Base-by-base conservation (phyloP, 1,140 invertebrate species). In the Temnothorax nylanderi region DNA sequence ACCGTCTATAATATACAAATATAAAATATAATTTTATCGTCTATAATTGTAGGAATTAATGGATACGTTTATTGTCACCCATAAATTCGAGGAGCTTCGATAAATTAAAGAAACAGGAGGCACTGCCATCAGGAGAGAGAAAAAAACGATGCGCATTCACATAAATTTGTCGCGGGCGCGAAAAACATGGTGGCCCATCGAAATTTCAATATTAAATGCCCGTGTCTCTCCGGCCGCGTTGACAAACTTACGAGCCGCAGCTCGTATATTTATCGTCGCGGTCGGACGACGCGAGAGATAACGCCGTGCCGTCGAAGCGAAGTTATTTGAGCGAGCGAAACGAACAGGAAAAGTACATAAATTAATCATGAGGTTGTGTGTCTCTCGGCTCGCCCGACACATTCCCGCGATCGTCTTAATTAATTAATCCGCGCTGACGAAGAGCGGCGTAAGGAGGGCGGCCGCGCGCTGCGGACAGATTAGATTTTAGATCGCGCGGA, bases 201-300 rank as follows among this genome's bases (percentile, higher is more conserved):
- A 67, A 47, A 64, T 78, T 78, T 67, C 21, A 44, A 44, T 51
- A 67, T 34, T 62, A 64, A 65, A 65, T 13, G 1, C 11, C 41
- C 2, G 16, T 4, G 41, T 60, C 21, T 76, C 56, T 77, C 6
- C 26, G 10, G 6, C 44, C 3, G 26, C 18, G 26, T 64, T 78
- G 75, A 34, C 58, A 78, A 65, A 65, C 11, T 37, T 65, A 78
- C 62, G 41, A 65, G 5, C 37, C 21, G 21, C n/a, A 26, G 5
- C 16, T 47, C 47, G n/a, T 80, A 80, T 80, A 80, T 80, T 80
- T 80, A 80, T 80, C 44, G 62, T 67, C 18, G 4, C n/a, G n/a
- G 37, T 51, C 44, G 13, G 18, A 21, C 21, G 18, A 13, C 4
- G 4, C 34, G 16, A 21, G n/a, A 60, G 34, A 58, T 75, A 75